Evolutionary conservation across 2,797 vertebrate species (phyloP).

Genomic region (Alosa sapidissima): DNA sequence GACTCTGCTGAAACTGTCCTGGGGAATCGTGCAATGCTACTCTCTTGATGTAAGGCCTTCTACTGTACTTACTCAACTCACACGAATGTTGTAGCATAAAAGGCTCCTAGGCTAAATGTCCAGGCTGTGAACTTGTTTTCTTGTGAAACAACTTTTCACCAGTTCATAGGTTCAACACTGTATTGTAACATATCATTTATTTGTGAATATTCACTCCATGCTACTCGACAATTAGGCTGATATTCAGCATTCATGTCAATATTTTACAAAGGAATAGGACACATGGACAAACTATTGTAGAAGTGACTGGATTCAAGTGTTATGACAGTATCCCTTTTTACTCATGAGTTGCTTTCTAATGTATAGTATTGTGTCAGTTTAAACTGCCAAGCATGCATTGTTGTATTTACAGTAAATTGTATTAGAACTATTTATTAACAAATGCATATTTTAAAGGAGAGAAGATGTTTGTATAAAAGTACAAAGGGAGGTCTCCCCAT

Average conservation of each 20-base stretch:
- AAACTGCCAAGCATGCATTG: constrained; percentile 87
- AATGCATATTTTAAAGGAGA: constrained; percentile 63
- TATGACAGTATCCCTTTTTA: constrained; percentile 39
- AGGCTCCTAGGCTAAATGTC: constrained; percentile 55
- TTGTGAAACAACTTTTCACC: constrained; percentile 58
- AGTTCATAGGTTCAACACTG: constrained; percentile 53
- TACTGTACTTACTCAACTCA: constrained; percentile 55
- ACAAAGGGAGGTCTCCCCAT: constrained; percentile 72
- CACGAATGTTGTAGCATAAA: constrained; percentile 39
- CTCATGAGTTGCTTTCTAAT: constrained; percentile 67
- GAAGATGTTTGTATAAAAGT: constrained; percentile 76
- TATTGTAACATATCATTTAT: constrained; percentile 59
- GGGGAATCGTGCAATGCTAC: constrained; percentile 91
- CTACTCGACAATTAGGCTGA: constrained; percentile 56
- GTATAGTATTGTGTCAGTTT: constrained; percentile 62
- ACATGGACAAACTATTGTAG: constrained; percentile 58
- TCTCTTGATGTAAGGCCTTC: constrained; percentile 77
- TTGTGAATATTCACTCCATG: constrained; percentile 51
- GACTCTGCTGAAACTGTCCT: constrained; percentile 62
- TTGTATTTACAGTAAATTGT: constrained; percentile 80
- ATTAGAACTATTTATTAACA: constrained; percentile 77
- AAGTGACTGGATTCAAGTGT: constrained; percentile 50
- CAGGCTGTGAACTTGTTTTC: constrained; percentile 76
- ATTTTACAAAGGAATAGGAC: constrained; percentile 31
- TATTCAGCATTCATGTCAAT: constrained; percentile 66